These are phyloP conservation scores for Thereva unica DNA, from an alignment of 2,888 invertebrate species.

Conservation along the genomic window DNA sequence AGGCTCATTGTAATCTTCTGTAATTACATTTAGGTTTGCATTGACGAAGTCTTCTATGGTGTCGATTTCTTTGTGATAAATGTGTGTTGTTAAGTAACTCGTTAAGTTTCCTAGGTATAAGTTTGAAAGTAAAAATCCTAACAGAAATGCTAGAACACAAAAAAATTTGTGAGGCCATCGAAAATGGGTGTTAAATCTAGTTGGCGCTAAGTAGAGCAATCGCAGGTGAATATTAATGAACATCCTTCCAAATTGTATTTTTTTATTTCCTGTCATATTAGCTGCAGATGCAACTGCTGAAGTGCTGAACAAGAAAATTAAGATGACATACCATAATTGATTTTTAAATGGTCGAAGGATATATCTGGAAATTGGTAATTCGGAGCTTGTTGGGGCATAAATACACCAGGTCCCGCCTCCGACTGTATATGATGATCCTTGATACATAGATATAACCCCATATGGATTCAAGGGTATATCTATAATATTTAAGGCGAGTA, in stretches of 20 bases:
- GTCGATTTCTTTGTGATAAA: constrained; percentile 43
- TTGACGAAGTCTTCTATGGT: constrained; percentile 44
- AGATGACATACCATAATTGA: constrained; percentile 11
- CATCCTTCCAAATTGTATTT: constrained; percentile 15
- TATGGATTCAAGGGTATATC: constrained; percentile 31
- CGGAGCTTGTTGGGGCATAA: not conserved
- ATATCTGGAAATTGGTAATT: constrained; percentile 19
- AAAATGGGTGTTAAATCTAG: constrained; percentile 1
- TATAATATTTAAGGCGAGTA: constrained; percentile 1
- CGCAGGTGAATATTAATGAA: constrained; percentile 21
- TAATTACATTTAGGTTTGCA: constrained; percentile 43
- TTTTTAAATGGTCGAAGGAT: constrained; percentile 20
- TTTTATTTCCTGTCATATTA: not conserved
- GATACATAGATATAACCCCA: constrained; percentile 7
- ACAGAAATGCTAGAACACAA: constrained; percentile 4
- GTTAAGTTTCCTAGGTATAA: constrained; percentile 47
- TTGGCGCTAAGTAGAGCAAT: constrained; percentile 29
- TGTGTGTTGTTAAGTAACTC: constrained; percentile 46
- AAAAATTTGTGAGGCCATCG: not conserved
- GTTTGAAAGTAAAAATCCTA: constrained; percentile 49
- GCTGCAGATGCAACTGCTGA: constrained; percentile 2
- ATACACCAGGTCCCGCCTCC: not conserved
- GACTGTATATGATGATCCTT: constrained; percentile 16
- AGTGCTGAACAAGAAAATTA: constrained; percentile 16
- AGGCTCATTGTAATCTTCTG: constrained; percentile 45